Evolutionary conservation across 2,113 vertebrate species (phyloP).

Genomic region (Malurus alboscapulatus): DNA sequence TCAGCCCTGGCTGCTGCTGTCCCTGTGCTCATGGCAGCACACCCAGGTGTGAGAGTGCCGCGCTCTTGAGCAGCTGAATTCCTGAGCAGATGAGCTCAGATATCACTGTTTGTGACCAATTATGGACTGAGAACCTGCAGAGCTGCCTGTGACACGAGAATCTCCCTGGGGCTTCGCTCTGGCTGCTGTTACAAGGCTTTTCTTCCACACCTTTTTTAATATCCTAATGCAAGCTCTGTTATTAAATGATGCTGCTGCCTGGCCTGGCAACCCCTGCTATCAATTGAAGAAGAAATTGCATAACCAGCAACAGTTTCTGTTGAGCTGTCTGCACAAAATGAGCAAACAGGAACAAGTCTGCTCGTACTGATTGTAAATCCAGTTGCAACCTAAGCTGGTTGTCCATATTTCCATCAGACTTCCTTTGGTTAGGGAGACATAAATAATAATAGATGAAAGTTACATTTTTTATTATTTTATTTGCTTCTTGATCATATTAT

Average conservation of each 20-base stretch:
- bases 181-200: not conserved
- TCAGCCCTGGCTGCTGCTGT: not conserved
- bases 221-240: not conserved
- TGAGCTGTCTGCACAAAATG: not conserved
- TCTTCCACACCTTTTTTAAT: not conserved
- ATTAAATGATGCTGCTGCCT: not conserved
- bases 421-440: not conserved
- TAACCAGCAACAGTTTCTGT: not conserved
- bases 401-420: not conserved
- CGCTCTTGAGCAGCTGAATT: not conserved
- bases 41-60: not conserved
- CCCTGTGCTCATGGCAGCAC: not conserved
- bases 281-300: not conserved
- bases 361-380: not conserved
- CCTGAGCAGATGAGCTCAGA: not conserved
- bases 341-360: not conserved
- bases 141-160: not conserved
- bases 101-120: not conserved
- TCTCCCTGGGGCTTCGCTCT: not conserved
- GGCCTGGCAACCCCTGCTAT: not conserved
- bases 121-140: not conserved
- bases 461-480: conserved; percentile 18
- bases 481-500: not conserved
- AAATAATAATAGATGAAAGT: not conserved
- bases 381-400: not conserved